Percentiles rank a stretch among this genome's conserved stretches.
These are phyloP conservation scores for Bostrychus sinensis DNA, from an alignment of 2,113 vertebrate species.

Conservation along the genomic window DNA sequence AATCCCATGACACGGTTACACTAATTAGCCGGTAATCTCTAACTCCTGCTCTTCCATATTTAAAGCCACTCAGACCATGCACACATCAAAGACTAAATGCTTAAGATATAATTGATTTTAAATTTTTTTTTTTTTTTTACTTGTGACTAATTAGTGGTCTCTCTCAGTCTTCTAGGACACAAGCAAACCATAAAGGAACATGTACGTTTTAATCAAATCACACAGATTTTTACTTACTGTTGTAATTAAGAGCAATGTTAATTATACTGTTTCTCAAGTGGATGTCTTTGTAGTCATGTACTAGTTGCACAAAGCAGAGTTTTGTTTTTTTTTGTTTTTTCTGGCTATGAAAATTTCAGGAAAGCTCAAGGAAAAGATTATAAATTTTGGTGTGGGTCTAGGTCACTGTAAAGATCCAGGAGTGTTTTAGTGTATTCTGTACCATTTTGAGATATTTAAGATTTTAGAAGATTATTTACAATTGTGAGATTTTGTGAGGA, in stretches of 20 bases:
- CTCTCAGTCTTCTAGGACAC: slow-evolving; percentile 52
- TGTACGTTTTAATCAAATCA: slow-evolving; percentile 69
- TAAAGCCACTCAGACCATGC: slow-evolving; percentile 64
- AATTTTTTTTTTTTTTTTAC: slow-evolving; percentile 42
- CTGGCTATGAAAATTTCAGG: no score
- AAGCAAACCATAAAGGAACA: slow-evolving; percentile 66
- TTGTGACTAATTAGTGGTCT: slow-evolving; percentile 56
- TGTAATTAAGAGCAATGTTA: slow-evolving; percentile 58
- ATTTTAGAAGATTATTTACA: no score
- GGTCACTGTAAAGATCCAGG: no score
- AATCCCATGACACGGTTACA: slow-evolving; percentile 63
- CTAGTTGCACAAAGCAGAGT: slow-evolving; percentile 7
- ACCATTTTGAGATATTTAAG: no score
- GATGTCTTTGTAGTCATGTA: slow-evolving; percentile 16
- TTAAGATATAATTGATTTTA: slow-evolving; percentile 66
- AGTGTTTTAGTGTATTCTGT: no score
- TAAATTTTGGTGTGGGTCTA: no score
- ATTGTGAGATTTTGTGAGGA: no score
- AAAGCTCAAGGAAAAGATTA: no score
- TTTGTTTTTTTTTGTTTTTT: no score
- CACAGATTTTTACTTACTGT: slow-evolving; percentile 57
- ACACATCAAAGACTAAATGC: slow-evolving; percentile 52
- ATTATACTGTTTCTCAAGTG: slow-evolving; percentile 32
- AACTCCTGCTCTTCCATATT: slow-evolving; percentile 67
- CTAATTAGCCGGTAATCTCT: slow-evolving; percentile 75